Conservation (phyloP, 2,797 vertebrate species). For the Presbytis comata region DNA sequence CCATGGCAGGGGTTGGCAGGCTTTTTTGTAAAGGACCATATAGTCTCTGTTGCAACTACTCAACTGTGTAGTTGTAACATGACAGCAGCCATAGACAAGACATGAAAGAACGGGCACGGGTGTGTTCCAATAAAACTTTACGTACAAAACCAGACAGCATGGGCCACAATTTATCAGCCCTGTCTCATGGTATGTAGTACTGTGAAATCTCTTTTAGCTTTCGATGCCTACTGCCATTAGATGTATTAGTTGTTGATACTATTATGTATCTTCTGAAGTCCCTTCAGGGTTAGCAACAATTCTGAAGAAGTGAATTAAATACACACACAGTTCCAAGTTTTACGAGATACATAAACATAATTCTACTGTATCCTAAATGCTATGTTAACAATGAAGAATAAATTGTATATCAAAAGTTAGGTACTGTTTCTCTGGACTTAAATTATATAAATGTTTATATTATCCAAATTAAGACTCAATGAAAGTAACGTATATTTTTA, state of each 20-base stretch:
- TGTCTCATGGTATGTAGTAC: neutral
- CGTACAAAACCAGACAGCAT: slow-evolving; percentile 8
- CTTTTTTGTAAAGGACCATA: neutral
- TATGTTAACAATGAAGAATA: slow-evolving; percentile 39
- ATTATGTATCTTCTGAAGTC: neutral
- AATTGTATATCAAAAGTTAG: slow-evolving; percentile 34
- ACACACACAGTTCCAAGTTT: slow-evolving; percentile 20
- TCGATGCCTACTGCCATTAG: slow-evolving; percentile 26
- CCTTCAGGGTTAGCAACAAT: slow-evolving; percentile 20
- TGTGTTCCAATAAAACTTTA: slow-evolving; percentile 28
- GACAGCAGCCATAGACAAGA: neutral
- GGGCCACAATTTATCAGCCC: slow-evolving; percentile 12
- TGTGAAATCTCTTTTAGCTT: slow-evolving; percentile 27
- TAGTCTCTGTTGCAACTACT: neutral
- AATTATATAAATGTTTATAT: slow-evolving; percentile 38
- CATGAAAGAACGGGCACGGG: neutral
- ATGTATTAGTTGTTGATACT: neutral
- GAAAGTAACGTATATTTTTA: slow-evolving; percentile 49
- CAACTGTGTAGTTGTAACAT: slow-evolving; percentile 5
- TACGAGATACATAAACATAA: slow-evolving; percentile 29
- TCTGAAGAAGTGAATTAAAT: slow-evolving; percentile 41
- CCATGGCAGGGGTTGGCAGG: neutral
- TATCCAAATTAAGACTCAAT: slow-evolving; percentile 48
- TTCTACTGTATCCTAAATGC: slow-evolving; percentile 33
- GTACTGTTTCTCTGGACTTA: slow-evolving; percentile 49